Evolutionary conservation across 1,140 invertebrate species (phyloP).

Genomic region (Drosophila carrolli): DNA sequence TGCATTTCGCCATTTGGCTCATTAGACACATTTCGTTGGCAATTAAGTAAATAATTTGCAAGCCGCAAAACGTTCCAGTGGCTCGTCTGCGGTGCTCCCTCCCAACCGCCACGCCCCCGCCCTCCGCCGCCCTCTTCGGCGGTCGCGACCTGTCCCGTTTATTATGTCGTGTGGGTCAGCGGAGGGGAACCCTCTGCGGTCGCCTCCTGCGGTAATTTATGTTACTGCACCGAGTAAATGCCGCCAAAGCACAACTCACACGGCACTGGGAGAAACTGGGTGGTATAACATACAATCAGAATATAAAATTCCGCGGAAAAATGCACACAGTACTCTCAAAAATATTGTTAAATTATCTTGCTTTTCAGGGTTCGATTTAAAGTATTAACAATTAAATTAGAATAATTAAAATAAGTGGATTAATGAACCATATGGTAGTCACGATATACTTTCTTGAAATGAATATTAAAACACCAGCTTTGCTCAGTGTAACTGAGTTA

Average conservation of each 20-base stretch:
- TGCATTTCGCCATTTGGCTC: constrained; percentile 74
- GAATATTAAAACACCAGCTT: too few species aligned
- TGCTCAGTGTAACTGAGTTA: too few species aligned
- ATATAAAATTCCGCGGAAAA: too few species aligned
- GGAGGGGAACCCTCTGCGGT: constrained; percentile 51
- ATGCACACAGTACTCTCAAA: too few species aligned
- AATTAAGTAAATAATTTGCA: constrained; percentile 83
- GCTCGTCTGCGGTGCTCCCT: constrained; percentile 45
- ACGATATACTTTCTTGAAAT: too few species aligned
- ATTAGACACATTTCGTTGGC: constrained; percentile 82
- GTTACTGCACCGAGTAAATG: constrained; percentile 82
- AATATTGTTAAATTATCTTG: too few species aligned
- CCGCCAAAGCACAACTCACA: constrained; percentile 73
- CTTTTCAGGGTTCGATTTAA: too few species aligned
- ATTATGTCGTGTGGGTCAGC: constrained; percentile 57
- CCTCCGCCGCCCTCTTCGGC: neutral
- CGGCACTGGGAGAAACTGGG: constrained; percentile 17
- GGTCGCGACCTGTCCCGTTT: constrained; percentile 56
- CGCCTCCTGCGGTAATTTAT: constrained; percentile 77
- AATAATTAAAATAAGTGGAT: too few species aligned
- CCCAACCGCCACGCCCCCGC: neutral
- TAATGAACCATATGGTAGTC: too few species aligned
- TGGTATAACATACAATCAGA: too few species aligned
- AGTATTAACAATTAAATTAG: too few species aligned
- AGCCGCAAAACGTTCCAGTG: constrained; percentile 77